Evolutionary conservation across 2,113 vertebrate genomes (phyloP), one percentile per base, ranked within the genome.

Genomic region (Pluvialis apricaria): DNA sequence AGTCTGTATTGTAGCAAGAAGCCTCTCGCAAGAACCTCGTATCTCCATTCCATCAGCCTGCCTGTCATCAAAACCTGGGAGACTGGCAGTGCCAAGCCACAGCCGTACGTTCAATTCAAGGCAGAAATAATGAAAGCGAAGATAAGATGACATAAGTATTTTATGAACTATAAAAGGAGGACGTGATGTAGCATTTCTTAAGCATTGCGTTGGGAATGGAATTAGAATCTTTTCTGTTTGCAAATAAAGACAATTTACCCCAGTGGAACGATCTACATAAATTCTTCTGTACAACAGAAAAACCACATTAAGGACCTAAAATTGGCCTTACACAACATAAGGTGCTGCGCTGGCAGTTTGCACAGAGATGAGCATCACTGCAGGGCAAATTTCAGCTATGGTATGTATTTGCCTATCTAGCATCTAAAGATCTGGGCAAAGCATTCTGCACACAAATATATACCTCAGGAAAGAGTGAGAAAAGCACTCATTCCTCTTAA

Each of bases 361-460:
- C 51, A 73, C 78, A n/a, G 77, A 26, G 82, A 40, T 26, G 57
- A 90, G 60, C 84, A 91, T 40, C 84, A 60, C 97, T 62, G 62
- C 89, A 89, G 94, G 95, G 94, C 91, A 94, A 55, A 88, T 87
- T 65, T 94, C 86, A 89, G 80, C 86, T 85, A 1, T 12, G 92
- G 77, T 61, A 87, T 84, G 86, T 10, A 92, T 97, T 96, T 97
- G 92, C 94, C 81, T 97, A 94, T 96, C 96, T 94, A 80, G 73
- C 65, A 95, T 95, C 94, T 94, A 38, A 77, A 93, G 66, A 82
- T 82, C 62, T 82, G 78, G 92, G 92, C 66, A 84, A 76, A 91
- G 89, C 70, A 79, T 87, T 71, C 78, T 66, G 66, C 75, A 87
- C 84, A 77, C 75, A 96, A 94, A 88, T 70, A 84, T 11, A 60